Base-by-base conservation (phyloP, 1,140 invertebrate genomes). In the Planococcus citri region DNA sequence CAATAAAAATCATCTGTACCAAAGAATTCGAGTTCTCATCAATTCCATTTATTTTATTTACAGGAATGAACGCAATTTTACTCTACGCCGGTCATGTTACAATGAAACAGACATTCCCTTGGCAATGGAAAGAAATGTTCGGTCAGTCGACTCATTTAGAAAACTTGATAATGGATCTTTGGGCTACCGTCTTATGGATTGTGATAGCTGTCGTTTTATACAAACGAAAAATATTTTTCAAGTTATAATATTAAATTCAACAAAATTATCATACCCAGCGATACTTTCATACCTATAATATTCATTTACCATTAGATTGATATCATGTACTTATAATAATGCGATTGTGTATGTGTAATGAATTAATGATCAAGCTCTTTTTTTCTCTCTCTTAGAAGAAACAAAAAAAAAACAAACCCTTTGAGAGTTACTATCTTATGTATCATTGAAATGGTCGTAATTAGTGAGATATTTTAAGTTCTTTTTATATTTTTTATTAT, bases 31-130 rank as follows among this genome's bases (percentile, higher is more conserved):
- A 25, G 68, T 24, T 24, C 72, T 61, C 57, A 6, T 71, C 67
- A 70, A 71, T 70, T 72, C 71, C 81, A n/a, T n/a, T n/a, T n/a
- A n/a, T n/a, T n/a, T n/a, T 84, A 68, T 82, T 86, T 73, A 81
- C 83, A 82, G 95, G 95, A 27, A 92, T 94, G 85, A 97, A 97
- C 79, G 86, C 92, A 2, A 86, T 97, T 25, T 80, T 93, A 2
- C 80, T 97, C 70, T 97, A 95, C 77, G 78, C 92, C 2, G 91
- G 92, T 0, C 92, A 95, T 76, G 83, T 82, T 9, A 74, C 96
- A 0, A 87, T 90, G 73, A 85, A 85, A 27, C 81, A 87, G 72
- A 85, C 90, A 73, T 90, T 96, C 79, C 94, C 88, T 0, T 96
- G 90, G 79, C 87, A 88, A 71, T 93, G 89, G 88, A 78, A 78